Base-by-base conservation (phyloP, 2,113 vertebrate species). In the Laterallus jamaicensis region DNA sequence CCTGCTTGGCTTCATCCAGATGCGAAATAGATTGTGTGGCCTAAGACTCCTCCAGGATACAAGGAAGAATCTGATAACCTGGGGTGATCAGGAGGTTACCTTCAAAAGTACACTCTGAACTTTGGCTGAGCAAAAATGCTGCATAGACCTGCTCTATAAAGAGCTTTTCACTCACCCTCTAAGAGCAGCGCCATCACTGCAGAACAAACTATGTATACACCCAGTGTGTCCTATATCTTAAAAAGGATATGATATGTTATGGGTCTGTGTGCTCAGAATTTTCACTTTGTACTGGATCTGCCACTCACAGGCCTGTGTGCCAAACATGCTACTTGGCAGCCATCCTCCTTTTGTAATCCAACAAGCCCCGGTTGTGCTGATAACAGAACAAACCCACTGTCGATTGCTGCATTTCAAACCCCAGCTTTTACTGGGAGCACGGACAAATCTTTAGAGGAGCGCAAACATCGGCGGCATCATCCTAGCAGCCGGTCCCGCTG, bases 321-420 rank as follows among this genome's bases (percentile, higher is more conserved):
- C 79, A 86, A 85, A 73, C 40, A 42, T 76, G 62, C 22, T 52
- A 74, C 85, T 84, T 91, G 82, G 75, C 82, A 92, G 59, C 66
- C 80, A 7, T 29, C 50, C 52, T 59, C 35, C 70, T 39, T 44
- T 49, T 50, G 62, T 71, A 66, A 54, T 70, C 28, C n/a, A 82
- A 32, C 28, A 94, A 63, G 55, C 52, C 15, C 44, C 2, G 1
- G 26, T 80, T 91, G 35, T 88, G 78, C 58, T 86, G 59, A 75
- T 86, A 74, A 50, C 59, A 37, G 67, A 82, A 62, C 39, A 91
- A 79, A 60, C 8, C 22, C 37, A 4, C 52, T 88, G 74, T 40
- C 32, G 49, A 15, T 40, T 39, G 37, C 59, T 42, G 37, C 64
- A 69, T 89, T 82, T 81, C 54, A 69, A 63, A 88, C 32, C 20